phyloP scores from a whole-genome alignment of 2,888 invertebrate species.

The Nysson spinosus region DNA sequence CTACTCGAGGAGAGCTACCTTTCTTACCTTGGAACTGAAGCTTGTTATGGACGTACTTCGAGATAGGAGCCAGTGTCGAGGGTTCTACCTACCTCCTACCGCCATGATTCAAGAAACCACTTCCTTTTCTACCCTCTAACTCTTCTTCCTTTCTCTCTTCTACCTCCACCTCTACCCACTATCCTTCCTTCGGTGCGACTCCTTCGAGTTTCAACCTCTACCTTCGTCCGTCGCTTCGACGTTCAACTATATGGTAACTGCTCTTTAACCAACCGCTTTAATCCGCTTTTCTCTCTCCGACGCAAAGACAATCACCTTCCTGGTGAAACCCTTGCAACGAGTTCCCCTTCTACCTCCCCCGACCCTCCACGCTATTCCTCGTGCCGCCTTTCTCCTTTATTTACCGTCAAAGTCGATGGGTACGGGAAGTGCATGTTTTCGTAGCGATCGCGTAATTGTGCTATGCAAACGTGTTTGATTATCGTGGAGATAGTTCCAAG shows the following conservation, averaged over 20 bases:
- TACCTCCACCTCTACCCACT: constrained; percentile 34
- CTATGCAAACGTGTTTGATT: no score
- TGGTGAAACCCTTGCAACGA: constrained; percentile 31
- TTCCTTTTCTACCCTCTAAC: constrained; percentile 45
- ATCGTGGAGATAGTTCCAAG: no score
- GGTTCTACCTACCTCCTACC: constrained; percentile 46
- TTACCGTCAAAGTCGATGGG: no score
- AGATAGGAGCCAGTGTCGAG: constrained; percentile 25
- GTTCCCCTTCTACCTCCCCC: constrained; percentile 18
- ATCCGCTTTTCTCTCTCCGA: constrained; percentile 66
- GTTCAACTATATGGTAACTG: constrained; percentile 65
- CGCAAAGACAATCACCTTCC: constrained; percentile 61
- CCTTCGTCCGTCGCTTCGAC: constrained; percentile 46
- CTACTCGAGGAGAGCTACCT: constrained; percentile 45
- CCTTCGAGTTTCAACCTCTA: constrained; percentile 31
- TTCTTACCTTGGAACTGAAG: constrained; percentile 55
- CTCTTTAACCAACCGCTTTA: constrained; percentile 70
- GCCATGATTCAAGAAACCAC: constrained; percentile 51
- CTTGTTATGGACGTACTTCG: constrained; percentile 60
- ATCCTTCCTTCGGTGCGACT: constrained; percentile 1
- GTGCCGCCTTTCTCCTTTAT: constrained; percentile 8
- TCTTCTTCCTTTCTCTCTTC: constrained; percentile 26
- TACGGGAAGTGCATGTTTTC: no score
- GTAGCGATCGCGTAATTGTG: no score
- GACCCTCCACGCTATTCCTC: constrained; percentile 4